Base-by-base conservation (phyloP, 2,888 invertebrate species). In the Chrysodeixis includens region DNA sequence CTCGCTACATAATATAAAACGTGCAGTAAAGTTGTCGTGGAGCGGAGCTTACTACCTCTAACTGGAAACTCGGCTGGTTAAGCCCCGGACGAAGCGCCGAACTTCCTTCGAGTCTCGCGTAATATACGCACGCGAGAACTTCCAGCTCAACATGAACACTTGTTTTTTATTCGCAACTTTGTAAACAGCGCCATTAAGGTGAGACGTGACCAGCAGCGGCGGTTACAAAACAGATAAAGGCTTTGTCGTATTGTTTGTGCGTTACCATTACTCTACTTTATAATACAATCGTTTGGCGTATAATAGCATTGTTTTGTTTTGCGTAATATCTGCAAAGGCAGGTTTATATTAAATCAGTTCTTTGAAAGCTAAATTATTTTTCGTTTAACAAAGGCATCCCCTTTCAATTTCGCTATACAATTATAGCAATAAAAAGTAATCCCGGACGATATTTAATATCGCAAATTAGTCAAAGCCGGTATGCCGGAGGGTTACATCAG, bases 381-480 rank as follows among this genome's bases (percentile, higher is more conserved):
- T 46, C 14, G 35, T 64, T 40, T 8, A 9, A 22, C 35, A 69
- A 69, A 57, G 16, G 40, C 18, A 35, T 63, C 55, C 58, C 53
- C 55, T 69, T 73, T 61, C 9, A 67, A 63, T 65, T 68, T 67
- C 49, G 53, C 58, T 49, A 69, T 64, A 71, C 52, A 69, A 60
- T 68, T 71, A 77, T 46, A 69, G 74, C 59, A 57, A 64, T 65
- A 71, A 67, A 74, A 74, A 67, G 64, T 69, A 69, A 74, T 76
- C 55, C 53, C 61, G 56, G 69, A 75, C 74, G 74, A 79, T 76
- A 82, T 81, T 79, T 66, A 74, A 83, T 82, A 80, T 74, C 66
- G 72, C 76, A 85, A 87, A 90, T 89, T 87, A 88, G 84, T 87
- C 79, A 76, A 72, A 78, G 79, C 80, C 74, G 69, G 76, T 76